A percentile compares a stretch with the other conserved stretches of the same genome.
phyloP scores from a whole-genome alignment of 2,797 vertebrate genomes.

The Pseudochirops cupreus region DNA sequence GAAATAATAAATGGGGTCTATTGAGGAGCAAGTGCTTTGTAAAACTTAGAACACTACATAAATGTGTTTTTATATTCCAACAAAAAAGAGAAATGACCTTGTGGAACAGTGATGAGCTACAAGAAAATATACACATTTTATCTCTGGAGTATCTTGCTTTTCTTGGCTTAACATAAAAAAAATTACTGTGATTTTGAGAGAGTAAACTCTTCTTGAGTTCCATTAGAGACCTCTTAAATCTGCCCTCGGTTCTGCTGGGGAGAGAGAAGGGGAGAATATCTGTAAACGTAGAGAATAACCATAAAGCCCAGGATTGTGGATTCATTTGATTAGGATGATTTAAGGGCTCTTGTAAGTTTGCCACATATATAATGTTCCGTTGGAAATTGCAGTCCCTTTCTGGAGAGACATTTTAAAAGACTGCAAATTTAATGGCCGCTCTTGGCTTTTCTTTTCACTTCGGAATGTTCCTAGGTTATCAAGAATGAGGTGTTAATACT shows the following conservation, averaged over 20 bases:
- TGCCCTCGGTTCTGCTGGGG: slow-evolving; percentile 19
- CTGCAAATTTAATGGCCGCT: neutral
- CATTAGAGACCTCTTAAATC: slow-evolving; percentile 16
- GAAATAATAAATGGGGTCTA: neutral
- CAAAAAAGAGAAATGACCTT: neutral
- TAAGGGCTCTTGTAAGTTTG: slow-evolving; percentile 1
- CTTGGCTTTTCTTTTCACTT: slow-evolving; percentile 5
- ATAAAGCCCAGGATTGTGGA: neutral
- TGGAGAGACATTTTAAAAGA: neutral
- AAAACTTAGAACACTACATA: neutral
- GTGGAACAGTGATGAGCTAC: slow-evolving; percentile 26
- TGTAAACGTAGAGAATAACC: neutral
- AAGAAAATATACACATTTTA: slow-evolving; percentile 14
- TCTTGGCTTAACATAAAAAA: slow-evolving; percentile 33
- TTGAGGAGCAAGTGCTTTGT: neutral
- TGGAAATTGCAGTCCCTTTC: slow-evolving; percentile 1
- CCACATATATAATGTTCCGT: neutral
- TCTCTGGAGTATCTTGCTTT: slow-evolving; percentile 41
- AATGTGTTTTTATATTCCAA: neutral
- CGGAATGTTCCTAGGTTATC: neutral
- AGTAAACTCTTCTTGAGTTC: slow-evolving; percentile 19
- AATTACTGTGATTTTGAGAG: slow-evolving; percentile 29
- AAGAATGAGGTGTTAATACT: neutral
- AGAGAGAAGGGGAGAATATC: slow-evolving; percentile 17
- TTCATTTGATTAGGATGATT: neutral